Evolutionary conservation across 2,797 vertebrate genomes (phyloP).

Genomic region (Pseudocheirus occidentalis): DNA sequence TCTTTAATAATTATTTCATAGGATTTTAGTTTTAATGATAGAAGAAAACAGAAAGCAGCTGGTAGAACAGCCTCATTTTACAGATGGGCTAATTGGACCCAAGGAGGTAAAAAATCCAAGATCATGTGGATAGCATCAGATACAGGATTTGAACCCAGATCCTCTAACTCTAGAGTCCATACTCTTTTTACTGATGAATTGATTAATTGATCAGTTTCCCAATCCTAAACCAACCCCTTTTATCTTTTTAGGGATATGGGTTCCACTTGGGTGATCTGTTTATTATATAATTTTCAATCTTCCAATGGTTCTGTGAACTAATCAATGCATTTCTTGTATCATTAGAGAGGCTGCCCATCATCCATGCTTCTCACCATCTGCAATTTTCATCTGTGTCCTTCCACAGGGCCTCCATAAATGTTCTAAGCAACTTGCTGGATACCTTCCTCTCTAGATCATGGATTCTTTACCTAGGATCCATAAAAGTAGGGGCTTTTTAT

Average conservation of each 20-base stretch:
- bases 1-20: background rate
- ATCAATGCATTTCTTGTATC: background rate
- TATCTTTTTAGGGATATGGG: constrained; percentile 1
- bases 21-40: background rate
- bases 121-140: background rate
- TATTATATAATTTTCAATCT: background rate
- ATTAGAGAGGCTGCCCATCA: background rate
- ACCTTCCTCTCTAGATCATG: background rate
- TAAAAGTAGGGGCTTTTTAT: background rate
- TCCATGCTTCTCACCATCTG: background rate
- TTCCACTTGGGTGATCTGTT: background rate
- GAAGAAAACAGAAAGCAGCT: background rate
- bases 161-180: background rate
- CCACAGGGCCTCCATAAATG: background rate
- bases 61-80: background rate
- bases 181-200: background rate
- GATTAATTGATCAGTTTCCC: background rate
- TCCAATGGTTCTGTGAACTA: background rate
- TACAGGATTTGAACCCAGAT: background rate
- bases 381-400: background rate
- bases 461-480: background rate
- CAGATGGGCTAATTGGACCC: background rate
- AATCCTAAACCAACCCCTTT: constrained; percentile 49
- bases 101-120: background rate
- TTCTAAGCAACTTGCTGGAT: background rate